Conservation (phyloP, 2,888 invertebrate genomes). For the Sphaerophoria rueppellii region DNA sequence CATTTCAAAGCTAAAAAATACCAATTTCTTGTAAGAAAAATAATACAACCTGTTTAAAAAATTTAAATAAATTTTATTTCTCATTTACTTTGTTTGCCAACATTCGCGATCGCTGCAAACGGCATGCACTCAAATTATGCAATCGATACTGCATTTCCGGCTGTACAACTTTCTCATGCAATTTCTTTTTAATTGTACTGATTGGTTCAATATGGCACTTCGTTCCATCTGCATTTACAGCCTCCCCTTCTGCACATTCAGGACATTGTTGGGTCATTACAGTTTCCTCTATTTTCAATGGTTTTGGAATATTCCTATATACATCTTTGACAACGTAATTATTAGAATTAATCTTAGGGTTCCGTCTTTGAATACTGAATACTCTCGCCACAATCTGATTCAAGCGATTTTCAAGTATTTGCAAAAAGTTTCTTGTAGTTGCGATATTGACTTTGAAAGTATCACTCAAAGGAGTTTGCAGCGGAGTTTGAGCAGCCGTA, state of each 20-base stretch:
- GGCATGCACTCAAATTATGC: conserved; percentile 81
- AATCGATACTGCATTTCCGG: conserved; percentile 82
- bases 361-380: conserved; percentile 79
- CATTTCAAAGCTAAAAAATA: too few relatives aligned
- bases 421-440: conserved; percentile 84
- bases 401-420: conserved; percentile 83
- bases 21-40: too few relatives aligned
- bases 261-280: conserved; percentile 81
- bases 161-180: conserved; percentile 80
- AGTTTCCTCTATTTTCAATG: conserved; percentile 83
- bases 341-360: conserved; percentile 69
- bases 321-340: conserved; percentile 80
- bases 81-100: conserved; percentile 77
- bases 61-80: background rate
- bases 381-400: conserved; percentile 83
- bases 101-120: conserved; percentile 80
- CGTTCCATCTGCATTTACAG: conserved; percentile 80
- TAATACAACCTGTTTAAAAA: too few relatives aligned
- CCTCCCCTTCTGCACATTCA: conserved; percentile 82
- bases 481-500: conserved; percentile 83
- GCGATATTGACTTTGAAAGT: conserved; percentile 84
- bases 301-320: conserved; percentile 77
- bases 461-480: conserved; percentile 84
- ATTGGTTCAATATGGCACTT: conserved; percentile 52
- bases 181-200: conserved; percentile 68